Conservation (phyloP, 1,140 invertebrate species). For the Drosophila malerkotliana region DNA sequence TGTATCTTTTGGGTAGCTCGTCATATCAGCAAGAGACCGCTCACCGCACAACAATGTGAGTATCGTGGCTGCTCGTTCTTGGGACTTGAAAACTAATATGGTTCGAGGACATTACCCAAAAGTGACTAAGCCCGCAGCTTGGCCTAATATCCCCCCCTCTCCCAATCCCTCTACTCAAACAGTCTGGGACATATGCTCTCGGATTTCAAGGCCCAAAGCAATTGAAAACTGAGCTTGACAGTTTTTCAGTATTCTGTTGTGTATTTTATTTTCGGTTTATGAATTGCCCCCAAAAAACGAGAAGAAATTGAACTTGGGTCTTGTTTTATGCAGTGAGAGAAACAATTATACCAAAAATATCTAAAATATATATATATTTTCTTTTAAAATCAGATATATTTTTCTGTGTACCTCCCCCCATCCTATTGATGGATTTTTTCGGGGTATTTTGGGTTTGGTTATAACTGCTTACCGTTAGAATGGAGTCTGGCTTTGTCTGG, state of each 20-base stretch:
- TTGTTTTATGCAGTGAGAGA: constrained; percentile 13
- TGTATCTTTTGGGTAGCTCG: constrained; percentile 49
- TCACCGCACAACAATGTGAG: constrained; percentile 50
- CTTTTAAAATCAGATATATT: background rate
- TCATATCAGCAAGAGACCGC: constrained; percentile 45
- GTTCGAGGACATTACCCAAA: constrained; percentile 40
- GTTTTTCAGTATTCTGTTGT: constrained; percentile 31
- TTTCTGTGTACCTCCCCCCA: constrained; percentile 9
- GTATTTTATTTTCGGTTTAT: constrained; percentile 58
- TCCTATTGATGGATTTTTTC: constrained; percentile 31
- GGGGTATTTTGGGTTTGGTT: constrained; percentile 43
- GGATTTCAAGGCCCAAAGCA: constrained; percentile 72
- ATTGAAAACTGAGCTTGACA: constrained; percentile 79
- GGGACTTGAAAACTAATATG: constrained; percentile 74
- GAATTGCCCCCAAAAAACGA: constrained; percentile 59
- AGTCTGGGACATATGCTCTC: constrained; percentile 47
- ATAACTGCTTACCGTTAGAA: constrained; percentile 77
- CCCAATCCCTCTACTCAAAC: background rate
- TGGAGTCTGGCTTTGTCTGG: constrained; percentile 55
- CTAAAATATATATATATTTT: background rate
- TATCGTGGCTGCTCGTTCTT: constrained; percentile 12
- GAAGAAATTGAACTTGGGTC: constrained; percentile 66
- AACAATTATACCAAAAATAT: background rate
- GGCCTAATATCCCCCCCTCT: constrained; percentile 34
- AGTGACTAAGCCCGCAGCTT: constrained; percentile 74